Percentiles rank a stretch among this genome's conserved stretches.
Evolutionary conservation across 2,888 invertebrate species (phyloP).

Genomic region (Scaptomyza caliginosa): DNA sequence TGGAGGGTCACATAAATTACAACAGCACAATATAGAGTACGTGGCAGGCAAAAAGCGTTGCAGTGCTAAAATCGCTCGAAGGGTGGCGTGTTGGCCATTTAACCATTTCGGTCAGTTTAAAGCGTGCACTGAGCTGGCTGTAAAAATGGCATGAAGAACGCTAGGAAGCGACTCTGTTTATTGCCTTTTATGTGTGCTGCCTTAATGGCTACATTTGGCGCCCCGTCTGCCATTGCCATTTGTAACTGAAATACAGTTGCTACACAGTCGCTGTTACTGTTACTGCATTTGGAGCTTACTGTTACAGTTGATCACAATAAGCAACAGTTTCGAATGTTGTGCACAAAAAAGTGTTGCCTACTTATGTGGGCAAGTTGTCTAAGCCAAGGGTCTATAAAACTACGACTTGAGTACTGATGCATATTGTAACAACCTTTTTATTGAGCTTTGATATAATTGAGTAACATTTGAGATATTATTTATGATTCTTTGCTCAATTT

Average conservation of each 20-base stretch:
- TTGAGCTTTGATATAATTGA: neutral
- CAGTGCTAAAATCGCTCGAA: neutral
- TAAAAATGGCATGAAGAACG: constrained; percentile 67
- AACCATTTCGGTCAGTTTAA: constrained; percentile 56
- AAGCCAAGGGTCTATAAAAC: neutral
- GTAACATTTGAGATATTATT: no score
- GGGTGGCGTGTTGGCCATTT: constrained; percentile 19
- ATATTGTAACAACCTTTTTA: neutral
- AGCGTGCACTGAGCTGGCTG: constrained; percentile 48
- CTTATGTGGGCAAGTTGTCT: constrained; percentile 15
- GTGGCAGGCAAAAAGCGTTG: constrained; percentile 12
- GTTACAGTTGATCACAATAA: constrained; percentile 30
- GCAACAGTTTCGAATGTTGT: constrained; percentile 35
- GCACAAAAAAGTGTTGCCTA: constrained; percentile 36
- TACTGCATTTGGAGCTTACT: constrained; percentile 1
- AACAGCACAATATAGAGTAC: constrained; percentile 25
- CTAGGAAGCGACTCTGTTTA: constrained; percentile 58
- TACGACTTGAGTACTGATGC: neutral
- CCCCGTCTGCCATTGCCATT: constrained; percentile 14
- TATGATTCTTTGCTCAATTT: neutral
- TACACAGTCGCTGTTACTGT: neutral
- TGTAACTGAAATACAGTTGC: constrained; percentile 34
- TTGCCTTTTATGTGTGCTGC: constrained; percentile 68
- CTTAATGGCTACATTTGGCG: constrained; percentile 67
- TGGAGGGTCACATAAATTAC: constrained; percentile 53